A percentile compares a stretch with the other conserved stretches of the same genome.
These are phyloP conservation scores for Sympetrum striolatum DNA, from an alignment of 2,888 invertebrate genomes.

Conservation along the genomic window DNA sequence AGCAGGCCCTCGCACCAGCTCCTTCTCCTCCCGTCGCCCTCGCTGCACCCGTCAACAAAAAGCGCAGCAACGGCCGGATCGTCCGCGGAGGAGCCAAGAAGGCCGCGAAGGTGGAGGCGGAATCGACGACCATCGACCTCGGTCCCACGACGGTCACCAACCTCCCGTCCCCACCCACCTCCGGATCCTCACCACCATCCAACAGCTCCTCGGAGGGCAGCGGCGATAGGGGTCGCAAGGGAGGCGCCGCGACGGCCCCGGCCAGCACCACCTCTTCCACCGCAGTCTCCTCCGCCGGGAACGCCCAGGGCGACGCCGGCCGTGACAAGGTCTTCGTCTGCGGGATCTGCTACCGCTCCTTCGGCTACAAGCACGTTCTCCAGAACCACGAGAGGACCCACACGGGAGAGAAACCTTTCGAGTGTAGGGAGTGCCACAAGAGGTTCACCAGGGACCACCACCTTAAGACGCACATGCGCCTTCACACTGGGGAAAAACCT, in stretches of 20 bases:
- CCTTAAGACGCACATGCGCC: conserved; percentile 88
- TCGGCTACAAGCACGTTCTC: conserved; percentile 92
- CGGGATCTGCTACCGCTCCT: conserved; percentile 84
- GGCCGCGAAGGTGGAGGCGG: conserved; percentile 45
- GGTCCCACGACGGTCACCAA: conserved; percentile 59
- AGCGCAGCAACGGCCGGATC: conserved; percentile 59
- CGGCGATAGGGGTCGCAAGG: conserved; percentile 48
- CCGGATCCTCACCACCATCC: conserved; percentile 58
- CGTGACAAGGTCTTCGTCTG: conserved; percentile 88
- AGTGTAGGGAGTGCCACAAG: conserved; percentile 90
- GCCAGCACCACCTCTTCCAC: background rate
- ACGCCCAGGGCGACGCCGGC: conserved; percentile 54
- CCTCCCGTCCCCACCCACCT: conserved; percentile 65
- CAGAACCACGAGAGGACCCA: conserved; percentile 95
- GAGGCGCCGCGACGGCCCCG: conserved; percentile 51
- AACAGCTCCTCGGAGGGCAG: conserved; percentile 44
- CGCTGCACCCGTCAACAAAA: conserved; percentile 31
- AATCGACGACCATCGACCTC: conserved; percentile 54
- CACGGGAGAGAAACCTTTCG: conserved; percentile 93
- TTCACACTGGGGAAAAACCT: conserved; percentile 93
- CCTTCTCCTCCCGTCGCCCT: conserved; percentile 10
- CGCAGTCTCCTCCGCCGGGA: background rate
- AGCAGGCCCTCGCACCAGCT: conserved; percentile 33
- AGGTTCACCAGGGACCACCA: conserved; percentile 93
- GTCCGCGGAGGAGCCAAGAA: conserved; percentile 57